Percentiles rank a stretch among this genome's conserved stretches.
phyloP scores from a whole-genome alignment of 2,888 invertebrate genomes.

The Hipparchia sbordonii region DNA sequence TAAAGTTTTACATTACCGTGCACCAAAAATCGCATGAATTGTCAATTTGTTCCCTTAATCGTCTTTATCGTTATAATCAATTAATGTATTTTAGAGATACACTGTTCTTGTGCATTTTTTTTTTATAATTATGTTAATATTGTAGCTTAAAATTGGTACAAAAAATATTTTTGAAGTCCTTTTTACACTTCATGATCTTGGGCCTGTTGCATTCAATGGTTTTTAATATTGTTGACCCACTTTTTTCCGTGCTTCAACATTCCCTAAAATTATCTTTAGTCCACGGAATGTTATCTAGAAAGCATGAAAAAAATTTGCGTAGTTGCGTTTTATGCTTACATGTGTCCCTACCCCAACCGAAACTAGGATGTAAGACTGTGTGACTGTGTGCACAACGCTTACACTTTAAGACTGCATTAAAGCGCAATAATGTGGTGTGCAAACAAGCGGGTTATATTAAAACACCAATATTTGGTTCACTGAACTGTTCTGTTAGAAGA shows the following conservation, averaged over 20 bases:
- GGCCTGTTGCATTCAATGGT: neutral
- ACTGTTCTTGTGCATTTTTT: too few relatives aligned
- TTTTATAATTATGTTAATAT: too few relatives aligned
- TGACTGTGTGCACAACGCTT: conserved; percentile 4
- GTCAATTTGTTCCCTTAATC: too few relatives aligned
- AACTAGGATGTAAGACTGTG: conserved; percentile 7
- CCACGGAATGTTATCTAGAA: too few relatives aligned
- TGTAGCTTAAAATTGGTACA: too few relatives aligned
- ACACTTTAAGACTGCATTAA: conserved; percentile 13
- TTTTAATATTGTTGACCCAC: neutral
- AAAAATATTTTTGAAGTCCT: too few relatives aligned
- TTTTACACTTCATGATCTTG: too few relatives aligned
- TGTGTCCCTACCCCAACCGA: neutral
- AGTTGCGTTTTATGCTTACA: neutral
- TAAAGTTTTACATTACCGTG: too few relatives aligned
- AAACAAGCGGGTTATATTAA: conserved; percentile 10
- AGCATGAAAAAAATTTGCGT: neutral
- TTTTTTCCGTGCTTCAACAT: neutral
- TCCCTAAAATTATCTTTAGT: too few relatives aligned
- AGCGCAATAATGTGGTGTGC: conserved; percentile 19
- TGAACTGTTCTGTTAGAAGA: neutral
- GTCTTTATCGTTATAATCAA: too few relatives aligned
- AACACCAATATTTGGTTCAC: conserved; percentile 1
- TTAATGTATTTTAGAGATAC: too few relatives aligned
- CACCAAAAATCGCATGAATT: too few relatives aligned